Evolutionary conservation across 2,888 invertebrate species (phyloP).

Genomic region (Operophtera brumata): DNA sequence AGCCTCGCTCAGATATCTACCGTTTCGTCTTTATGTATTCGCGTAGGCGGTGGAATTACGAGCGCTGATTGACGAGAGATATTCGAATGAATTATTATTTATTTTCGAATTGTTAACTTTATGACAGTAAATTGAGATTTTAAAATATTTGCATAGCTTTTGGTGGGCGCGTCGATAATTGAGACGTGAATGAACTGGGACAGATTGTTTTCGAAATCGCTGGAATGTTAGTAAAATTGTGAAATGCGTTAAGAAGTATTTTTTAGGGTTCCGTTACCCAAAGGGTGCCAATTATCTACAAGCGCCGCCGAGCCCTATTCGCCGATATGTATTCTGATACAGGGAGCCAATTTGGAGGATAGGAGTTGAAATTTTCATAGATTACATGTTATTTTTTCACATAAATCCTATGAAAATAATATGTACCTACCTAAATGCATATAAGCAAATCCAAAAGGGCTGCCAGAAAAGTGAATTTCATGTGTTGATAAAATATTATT

Average conservation of each 20-base stretch:
- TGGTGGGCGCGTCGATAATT: conserved; percentile 18
- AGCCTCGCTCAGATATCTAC: conserved; percentile 22
- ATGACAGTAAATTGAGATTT: conserved; percentile 47
- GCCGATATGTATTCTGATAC: too few relatives aligned
- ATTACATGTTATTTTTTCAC: too few relatives aligned
- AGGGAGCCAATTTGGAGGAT: too few relatives aligned
- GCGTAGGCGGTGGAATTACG: conserved; percentile 69
- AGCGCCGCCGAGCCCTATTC: too few relatives aligned
- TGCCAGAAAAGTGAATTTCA: too few relatives aligned
- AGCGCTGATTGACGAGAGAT: conserved; percentile 58
- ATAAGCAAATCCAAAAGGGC: too few relatives aligned
- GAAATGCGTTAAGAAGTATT: too few relatives aligned
- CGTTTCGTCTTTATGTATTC: conserved; percentile 52
- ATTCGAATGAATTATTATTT: conserved; percentile 46
- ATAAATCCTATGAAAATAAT: too few relatives aligned
- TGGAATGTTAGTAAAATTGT: not conserved
- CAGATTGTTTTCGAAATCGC: conserved; percentile 15
- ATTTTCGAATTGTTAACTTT: conserved; percentile 46
- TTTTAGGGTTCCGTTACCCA: too few relatives aligned
- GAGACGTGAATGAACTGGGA: conserved; percentile 17
- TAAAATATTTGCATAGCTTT: conserved; percentile 38
- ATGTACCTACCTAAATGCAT: too few relatives aligned
- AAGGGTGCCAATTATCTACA: conserved; percentile 7
- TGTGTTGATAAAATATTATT: too few relatives aligned
- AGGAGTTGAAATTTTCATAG: too few relatives aligned